These are phyloP conservation scores for Lasioglossum calceatum DNA, from an alignment of 2,888 invertebrate species.

Conservation along the genomic window DNA sequence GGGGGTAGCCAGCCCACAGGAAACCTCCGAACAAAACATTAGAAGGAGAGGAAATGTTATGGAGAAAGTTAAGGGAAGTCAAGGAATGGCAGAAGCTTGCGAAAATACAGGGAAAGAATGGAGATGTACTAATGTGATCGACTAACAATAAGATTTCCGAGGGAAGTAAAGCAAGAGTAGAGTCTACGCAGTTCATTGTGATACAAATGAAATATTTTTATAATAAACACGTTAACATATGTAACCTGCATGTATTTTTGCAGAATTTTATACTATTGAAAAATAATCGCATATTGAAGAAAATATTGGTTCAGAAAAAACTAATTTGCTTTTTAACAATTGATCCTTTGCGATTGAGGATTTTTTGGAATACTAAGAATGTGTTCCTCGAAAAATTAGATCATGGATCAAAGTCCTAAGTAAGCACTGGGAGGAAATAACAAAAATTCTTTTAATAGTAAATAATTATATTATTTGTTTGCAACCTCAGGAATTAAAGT, in stretches of 20 bases:
- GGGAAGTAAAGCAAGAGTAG: neutral
- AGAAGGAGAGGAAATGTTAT: neutral
- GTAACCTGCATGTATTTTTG: neutral
- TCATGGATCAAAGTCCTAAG: neutral
- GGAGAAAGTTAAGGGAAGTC: neutral
- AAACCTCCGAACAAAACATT: neutral
- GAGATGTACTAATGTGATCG: neutral
- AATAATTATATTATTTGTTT: neutral
- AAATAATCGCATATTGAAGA: neutral
- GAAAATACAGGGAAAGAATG: neutral
- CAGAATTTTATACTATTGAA: neutral
- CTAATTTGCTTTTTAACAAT: neutral
- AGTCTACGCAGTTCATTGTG: neutral
- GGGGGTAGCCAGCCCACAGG: neutral
- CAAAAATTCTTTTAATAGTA: neutral
- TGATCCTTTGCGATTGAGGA: neutral
- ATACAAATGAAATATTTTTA: neutral
- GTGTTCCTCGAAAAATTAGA: neutral
- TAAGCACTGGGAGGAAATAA: neutral
- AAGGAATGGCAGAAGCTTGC: neutral
- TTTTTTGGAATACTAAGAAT: neutral
- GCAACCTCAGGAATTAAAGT: neutral
- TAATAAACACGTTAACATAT: neutral
- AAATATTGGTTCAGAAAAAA: neutral
- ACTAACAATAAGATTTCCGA: neutral